Evolutionary conservation across 2,888 invertebrate species (phyloP).

Genomic region (Diaphora mendica): DNA sequence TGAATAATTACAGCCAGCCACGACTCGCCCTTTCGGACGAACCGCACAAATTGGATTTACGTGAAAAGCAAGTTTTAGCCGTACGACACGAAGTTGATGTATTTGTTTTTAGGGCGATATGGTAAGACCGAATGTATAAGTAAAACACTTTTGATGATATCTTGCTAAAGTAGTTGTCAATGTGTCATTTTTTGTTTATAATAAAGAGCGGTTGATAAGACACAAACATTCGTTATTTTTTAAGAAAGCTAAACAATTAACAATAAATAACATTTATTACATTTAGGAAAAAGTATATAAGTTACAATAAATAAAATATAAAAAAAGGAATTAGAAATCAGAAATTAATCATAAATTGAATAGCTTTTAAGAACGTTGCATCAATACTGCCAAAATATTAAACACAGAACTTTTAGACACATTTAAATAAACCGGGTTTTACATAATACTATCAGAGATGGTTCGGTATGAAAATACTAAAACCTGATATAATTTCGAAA

Average conservation of each 20-base stretch:
- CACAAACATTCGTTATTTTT: not conserved
- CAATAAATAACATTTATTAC: too few relatives aligned
- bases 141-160: slow-evolving; percentile 50
- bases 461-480: slow-evolving; percentile 8
- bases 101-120: slow-evolving; percentile 61
- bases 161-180: slow-evolving; percentile 44
- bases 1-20: slow-evolving; percentile 85
- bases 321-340: not conserved
- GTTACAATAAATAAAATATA: too few relatives aligned
- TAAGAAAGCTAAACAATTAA: not conserved
- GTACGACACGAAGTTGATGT: slow-evolving; percentile 70
- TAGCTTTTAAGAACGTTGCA: not conserved
- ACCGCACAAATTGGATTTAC: slow-evolving; percentile 84
- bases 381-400: not conserved
- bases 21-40: slow-evolving; percentile 82
- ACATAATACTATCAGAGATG: not conserved
- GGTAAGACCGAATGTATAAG: slow-evolving; percentile 42
- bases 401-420: too few relatives aligned
- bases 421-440: not conserved
- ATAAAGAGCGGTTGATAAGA: slow-evolving; percentile 6
- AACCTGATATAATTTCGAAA: slow-evolving; percentile 13
- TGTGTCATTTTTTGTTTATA: slow-evolving; percentile 27
- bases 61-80: slow-evolving; percentile 79
- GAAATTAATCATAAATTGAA: not conserved
- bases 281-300: too few relatives aligned